Base-by-base conservation (phyloP, 2,888 invertebrate genomes). In the Galerucella calmariensis region DNA sequence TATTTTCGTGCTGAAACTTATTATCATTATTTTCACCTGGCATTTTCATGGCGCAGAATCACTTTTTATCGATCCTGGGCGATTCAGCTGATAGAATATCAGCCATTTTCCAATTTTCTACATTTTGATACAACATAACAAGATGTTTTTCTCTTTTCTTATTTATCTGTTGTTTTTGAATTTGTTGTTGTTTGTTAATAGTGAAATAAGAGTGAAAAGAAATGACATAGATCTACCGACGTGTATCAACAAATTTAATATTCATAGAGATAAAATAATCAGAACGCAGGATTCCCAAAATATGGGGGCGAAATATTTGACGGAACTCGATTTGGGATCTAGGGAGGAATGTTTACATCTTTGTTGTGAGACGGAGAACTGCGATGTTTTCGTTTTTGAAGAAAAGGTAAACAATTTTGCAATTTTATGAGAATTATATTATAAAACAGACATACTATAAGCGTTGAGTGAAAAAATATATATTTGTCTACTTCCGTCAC, bases 301-400 rank as follows among this genome's bases (percentile, higher is more conserved):
- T 69, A 92, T 96, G 91, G 97, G 97, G 70, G 97, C 97, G 69
- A 94, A 94, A 85, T 97, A 95, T 88, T 89, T 97, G 66, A 95
- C 94, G 85, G 96, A 95, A 86, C 91, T 94, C 78, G 95, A 96
- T 86, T 90, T 96, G 83, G 92, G 93, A 80, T 91, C 94, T 69
- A 91, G 94, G 80, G 91, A 92, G 82, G 95, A 96, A 85, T 97
- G 97, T 85, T 90, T 96, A 83, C 90, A 93, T 69, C 90, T 95
- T 78, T 97, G 97, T 88, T 97, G 97, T 88, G 93, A 95, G 87
- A 96, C 95, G 3, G 92, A 93, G 67, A 88, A 91, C 77, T 97
- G 97, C 87, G 96, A 97, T 87, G 96, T 97, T 35, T 97, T 96
- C 87, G 94, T 97, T 80, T 97, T 94, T 85, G 97, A 97, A 87